Evolutionary conservation across 2,888 invertebrate genomes (phyloP).

Genomic region (Eristalis intricaria): DNA sequence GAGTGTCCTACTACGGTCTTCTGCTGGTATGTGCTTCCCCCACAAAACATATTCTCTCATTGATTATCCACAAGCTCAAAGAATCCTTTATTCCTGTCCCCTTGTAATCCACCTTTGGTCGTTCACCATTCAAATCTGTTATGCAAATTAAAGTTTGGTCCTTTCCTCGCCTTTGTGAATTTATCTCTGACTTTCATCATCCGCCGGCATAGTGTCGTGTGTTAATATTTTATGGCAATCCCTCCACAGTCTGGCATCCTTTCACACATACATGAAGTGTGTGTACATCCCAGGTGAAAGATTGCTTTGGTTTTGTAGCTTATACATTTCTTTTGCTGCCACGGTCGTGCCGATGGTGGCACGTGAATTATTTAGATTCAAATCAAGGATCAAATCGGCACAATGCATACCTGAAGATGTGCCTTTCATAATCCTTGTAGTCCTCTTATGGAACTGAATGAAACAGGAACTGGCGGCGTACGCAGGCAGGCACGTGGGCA

Average conservation of each 20-base stretch:
- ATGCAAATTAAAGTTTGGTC: conserved; percentile 30
- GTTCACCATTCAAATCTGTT: not conserved
- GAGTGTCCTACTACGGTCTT: no score
- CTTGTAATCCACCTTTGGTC: not conserved
- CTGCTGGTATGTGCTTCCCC: no score
- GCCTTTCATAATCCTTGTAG: conserved; percentile 14
- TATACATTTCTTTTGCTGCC: not conserved
- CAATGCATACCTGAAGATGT: not conserved
- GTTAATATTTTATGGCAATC: conserved; percentile 21
- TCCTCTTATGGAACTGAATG: not conserved
- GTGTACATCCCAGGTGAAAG: conserved; percentile 1
- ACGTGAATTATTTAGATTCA: conserved; percentile 21
- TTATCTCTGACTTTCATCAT: not conserved
- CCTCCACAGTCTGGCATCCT: not conserved
- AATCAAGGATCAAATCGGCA: conserved; percentile 18
- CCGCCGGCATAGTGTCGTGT: not conserved
- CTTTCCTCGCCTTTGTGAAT: not conserved
- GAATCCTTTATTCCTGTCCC: not conserved
- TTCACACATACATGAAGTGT: not conserved
- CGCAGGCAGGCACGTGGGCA: not conserved
- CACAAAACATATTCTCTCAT: no score
- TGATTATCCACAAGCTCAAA: no score
- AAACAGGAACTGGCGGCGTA: not conserved
- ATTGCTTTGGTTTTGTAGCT: conserved; percentile 3
- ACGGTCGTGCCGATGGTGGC: not conserved